Conservation (phyloP, 2,888 invertebrate genomes). For the Eupithecia abbreviata region DNA sequence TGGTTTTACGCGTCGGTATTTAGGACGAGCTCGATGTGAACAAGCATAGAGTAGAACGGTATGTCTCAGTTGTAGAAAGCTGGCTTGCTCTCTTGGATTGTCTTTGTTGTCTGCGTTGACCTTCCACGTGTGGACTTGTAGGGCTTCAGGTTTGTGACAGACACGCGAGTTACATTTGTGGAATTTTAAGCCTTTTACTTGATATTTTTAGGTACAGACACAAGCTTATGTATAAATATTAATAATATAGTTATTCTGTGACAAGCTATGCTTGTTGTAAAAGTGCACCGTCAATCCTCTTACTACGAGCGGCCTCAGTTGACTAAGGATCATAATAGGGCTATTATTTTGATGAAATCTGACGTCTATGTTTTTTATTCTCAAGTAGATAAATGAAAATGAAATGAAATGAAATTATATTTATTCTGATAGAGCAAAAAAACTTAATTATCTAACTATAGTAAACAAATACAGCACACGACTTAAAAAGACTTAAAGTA, state of each 20-base stretch:
- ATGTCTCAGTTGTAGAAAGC: slow-evolving; percentile 40
- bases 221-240: no score
- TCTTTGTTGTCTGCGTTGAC: slow-evolving; percentile 26
- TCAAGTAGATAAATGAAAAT: no score
- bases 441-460: no score
- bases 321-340: no score
- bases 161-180: neutral
- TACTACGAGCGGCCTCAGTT: no score
- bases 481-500: no score
- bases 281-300: neutral
- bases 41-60: slow-evolving; percentile 25
- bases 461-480: no score
- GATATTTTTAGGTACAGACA: neutral
- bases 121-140: slow-evolving; percentile 31
- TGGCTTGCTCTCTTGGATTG: slow-evolving; percentile 27
- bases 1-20: slow-evolving; percentile 57
- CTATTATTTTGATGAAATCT: no score
- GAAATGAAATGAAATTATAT: no score
- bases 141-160: neutral
- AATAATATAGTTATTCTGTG: no score
- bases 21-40: slow-evolving; percentile 54
- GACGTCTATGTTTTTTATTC: no score
- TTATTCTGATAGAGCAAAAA: no score
- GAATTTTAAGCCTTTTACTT: neutral
- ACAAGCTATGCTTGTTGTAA: neutral